These are phyloP conservation scores for Odontesthes bonariensis DNA, from an alignment of 2,113 vertebrate species.

Conservation along the genomic window DNA sequence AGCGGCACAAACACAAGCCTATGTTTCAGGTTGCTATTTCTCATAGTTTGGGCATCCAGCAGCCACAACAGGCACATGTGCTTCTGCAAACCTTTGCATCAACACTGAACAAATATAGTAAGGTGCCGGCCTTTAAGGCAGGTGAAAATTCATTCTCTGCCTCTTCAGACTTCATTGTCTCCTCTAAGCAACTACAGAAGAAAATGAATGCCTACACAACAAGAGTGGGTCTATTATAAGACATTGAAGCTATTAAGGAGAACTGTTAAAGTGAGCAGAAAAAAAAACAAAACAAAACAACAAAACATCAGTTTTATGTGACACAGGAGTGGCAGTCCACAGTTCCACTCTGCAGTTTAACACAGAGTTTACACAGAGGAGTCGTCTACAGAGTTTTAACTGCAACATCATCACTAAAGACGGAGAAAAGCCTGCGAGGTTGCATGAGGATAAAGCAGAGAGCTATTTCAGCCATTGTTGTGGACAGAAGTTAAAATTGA, in stretches of 20 bases:
- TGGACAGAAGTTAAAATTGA: not conserved
- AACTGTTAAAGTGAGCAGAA: not conserved
- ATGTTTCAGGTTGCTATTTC: no score
- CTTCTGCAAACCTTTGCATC: not conserved
- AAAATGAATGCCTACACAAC: not conserved
- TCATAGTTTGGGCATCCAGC: not conserved
- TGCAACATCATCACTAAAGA: not conserved
- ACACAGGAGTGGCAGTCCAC: not conserved
- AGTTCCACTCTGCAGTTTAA: not conserved
- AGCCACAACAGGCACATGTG: not conserved
- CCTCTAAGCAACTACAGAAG: conserved; percentile 2
- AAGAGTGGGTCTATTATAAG: not conserved
- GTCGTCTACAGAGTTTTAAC: not conserved
- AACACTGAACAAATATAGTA: not conserved
- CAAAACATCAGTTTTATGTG: not conserved
- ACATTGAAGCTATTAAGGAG: not conserved
- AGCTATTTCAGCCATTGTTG: not conserved
- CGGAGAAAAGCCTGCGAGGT: not conserved
- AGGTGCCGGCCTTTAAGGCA: not conserved
- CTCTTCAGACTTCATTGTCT: not conserved
- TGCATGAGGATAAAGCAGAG: not conserved
- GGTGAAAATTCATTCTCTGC: not conserved
- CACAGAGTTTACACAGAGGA: not conserved
- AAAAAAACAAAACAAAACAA: not conserved
- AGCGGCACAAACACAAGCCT: no score